These are phyloP conservation scores for Sphenodon punctatus DNA, from an alignment of 2,797 vertebrate genomes.

Conservation along the genomic window DNA sequence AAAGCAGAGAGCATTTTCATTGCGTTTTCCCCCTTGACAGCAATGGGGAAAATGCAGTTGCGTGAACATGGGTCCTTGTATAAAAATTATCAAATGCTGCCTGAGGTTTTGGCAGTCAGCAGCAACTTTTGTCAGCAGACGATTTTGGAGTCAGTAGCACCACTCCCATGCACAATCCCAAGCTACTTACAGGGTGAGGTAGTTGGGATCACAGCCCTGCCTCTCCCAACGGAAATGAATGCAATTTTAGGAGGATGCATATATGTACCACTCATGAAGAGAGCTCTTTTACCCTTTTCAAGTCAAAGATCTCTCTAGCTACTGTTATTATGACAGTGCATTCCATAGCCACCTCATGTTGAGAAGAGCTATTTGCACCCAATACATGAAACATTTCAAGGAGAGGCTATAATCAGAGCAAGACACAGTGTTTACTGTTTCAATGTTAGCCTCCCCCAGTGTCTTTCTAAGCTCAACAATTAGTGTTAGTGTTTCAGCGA, in stretches of 20 bases:
- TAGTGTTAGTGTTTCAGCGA: not conserved
- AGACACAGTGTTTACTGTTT: not conserved
- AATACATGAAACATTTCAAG: not conserved
- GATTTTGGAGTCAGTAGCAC: not conserved
- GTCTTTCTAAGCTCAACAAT: not conserved
- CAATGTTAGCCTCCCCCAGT: not conserved
- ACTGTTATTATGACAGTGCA: not conserved
- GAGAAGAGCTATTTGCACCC: not conserved
- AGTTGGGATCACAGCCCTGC: not conserved
- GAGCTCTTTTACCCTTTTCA: not conserved
- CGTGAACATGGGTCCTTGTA: no score
- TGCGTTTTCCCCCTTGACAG: no score
- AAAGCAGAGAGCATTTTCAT: no score
- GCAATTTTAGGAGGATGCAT: not conserved
- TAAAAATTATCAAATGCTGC: no score
- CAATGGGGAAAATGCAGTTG: no score
- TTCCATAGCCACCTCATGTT: not conserved
- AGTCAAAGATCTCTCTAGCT: not conserved
- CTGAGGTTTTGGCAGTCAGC: no score
- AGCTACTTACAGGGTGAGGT: not conserved
- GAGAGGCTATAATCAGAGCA: not conserved
- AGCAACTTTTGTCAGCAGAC: no score
- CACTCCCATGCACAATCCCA: not conserved
- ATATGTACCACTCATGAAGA: not conserved
- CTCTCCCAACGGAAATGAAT: not conserved